Percentiles rank a stretch among this genome's conserved stretches.
Conservation (phyloP, 2,113 vertebrate genomes). For the Thunnus thynnus region DNA sequence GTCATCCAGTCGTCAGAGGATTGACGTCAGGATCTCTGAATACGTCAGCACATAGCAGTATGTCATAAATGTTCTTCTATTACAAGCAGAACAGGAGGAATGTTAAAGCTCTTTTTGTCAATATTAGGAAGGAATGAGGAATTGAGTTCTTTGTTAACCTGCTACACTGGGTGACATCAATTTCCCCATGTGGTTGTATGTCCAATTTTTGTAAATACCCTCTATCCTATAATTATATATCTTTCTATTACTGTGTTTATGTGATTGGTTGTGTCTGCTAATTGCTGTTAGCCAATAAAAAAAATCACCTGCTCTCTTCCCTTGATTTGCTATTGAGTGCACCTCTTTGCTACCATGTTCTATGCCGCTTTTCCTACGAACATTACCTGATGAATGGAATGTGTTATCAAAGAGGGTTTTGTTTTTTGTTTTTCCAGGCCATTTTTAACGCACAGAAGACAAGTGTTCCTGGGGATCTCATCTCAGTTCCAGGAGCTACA, state of each 20-base stretch:
- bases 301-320: not conserved
- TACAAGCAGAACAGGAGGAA: too few relatives aligned
- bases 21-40: too few relatives aligned
- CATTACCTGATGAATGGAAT: not conserved
- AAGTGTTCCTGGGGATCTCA: slow-evolving; percentile 84
- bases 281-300: not conserved
- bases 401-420: not conserved
- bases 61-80: too few relatives aligned
- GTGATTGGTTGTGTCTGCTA: not conserved
- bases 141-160: too few relatives aligned
- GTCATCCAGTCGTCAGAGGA: too few relatives aligned
- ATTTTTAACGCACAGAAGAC: slow-evolving; percentile 87
- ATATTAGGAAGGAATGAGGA: too few relatives aligned
- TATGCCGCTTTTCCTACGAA: not conserved
- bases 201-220: not conserved
- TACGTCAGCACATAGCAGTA: too few relatives aligned
- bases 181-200: not conserved
- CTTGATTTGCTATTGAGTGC: slow-evolving; percentile 3
- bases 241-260: not conserved
- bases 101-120: too few relatives aligned
- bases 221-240: slow-evolving; percentile 3
- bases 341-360: not conserved
- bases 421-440: slow-evolving; percentile 67
- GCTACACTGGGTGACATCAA: not conserved
- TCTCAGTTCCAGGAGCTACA: slow-evolving; percentile 85